Percentiles rank a stretch among this genome's conserved stretches.
These are phyloP conservation scores for Itoplectis maculator DNA, from an alignment of 2,888 invertebrate species.

Conservation along the genomic window DNA sequence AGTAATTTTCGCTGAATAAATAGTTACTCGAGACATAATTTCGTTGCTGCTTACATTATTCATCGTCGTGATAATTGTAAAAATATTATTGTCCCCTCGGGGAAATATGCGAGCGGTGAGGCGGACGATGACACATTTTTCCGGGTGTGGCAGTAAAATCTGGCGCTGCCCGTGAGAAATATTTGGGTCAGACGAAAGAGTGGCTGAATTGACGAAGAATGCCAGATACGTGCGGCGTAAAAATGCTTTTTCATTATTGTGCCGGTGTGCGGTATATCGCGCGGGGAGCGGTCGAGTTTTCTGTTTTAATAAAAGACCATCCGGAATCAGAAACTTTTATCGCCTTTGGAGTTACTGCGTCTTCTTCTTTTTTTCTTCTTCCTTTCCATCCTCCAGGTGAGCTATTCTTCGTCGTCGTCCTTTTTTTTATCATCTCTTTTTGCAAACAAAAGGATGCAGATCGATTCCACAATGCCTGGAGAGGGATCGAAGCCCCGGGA, in stretches of 20 bases:
- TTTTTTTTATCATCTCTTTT: constrained; percentile 12
- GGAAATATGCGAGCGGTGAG: too few species aligned
- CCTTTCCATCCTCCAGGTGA: not conserved
- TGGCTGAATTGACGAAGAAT: too few species aligned
- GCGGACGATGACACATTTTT: not conserved
- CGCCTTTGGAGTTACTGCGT: constrained; percentile 24
- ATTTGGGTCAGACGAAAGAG: too few species aligned
- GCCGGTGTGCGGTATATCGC: not conserved
- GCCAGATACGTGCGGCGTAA: not conserved
- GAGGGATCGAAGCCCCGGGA: constrained; percentile 40
- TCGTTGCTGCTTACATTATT: too few species aligned
- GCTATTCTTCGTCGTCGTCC: constrained; percentile 5
- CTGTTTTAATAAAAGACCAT: constrained; percentile 23
- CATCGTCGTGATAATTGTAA: too few species aligned
- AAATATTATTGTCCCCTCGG: too few species aligned
- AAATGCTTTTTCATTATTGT: not conserved
- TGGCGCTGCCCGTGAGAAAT: too few species aligned
- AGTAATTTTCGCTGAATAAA: too few species aligned
- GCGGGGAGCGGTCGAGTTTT: not conserved
- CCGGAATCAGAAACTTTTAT: constrained; percentile 6
- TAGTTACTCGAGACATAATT: too few species aligned
- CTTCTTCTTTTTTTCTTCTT: not conserved
- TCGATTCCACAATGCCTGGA: constrained; percentile 32
- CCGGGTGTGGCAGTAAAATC: too few species aligned
- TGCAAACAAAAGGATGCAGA: constrained; percentile 37